Evolutionary conservation across 1,140 invertebrate species (phyloP), one percentile per base, ranked within the genome.

Genomic region (Oedothorax gibbosus): DNA sequence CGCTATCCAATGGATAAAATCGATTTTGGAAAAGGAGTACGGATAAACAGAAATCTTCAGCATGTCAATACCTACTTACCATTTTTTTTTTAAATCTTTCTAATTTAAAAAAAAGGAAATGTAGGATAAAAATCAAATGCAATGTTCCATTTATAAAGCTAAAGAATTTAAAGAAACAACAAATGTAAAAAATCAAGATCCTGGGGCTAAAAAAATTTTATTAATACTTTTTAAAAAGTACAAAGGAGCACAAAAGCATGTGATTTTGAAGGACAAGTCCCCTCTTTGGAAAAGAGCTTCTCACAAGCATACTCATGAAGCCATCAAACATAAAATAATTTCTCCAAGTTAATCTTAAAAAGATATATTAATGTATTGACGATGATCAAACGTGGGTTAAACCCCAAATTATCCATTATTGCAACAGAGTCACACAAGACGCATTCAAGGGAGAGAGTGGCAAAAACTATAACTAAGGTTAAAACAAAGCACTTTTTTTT

Each of bases 161-260:
- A n/a, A n/a, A n/a, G n/a, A n/a, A n/a, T n/a, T n/a, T 62, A 62
- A 62, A 62, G 57, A 71, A 7, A 50, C 6, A 71, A 5, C 11
- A 57, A 57, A 57, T 15, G 7, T 66, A 75, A 75, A 35, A 10
- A 62, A 75, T 7, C 35, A 14, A 50, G 12, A 50, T 51, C 14
- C n/a, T 75, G 72, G 72, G 72, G 72, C 72, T 75, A 75, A 75
- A 75, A 84, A 51, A 66, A 65, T 84, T 84, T 84, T 84, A 84
- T 76, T 84, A 84, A 71, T 71, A 84, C 72, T 68, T 64, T 84
- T 84, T 84, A 84, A 84, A 84, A 84, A 84, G 81, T 84, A 84
- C 81, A 84, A 84, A 84, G 81, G 62, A 84, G 81, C 81, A 84
- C 81, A 81, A 84, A 84, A 84, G 81, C 81, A 73, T 84, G 35